Percentiles rank a stretch among this genome's conserved stretches.
phyloP scores from a whole-genome alignment of 2,888 invertebrate species.

The Schizotus pectinicornis region DNA sequence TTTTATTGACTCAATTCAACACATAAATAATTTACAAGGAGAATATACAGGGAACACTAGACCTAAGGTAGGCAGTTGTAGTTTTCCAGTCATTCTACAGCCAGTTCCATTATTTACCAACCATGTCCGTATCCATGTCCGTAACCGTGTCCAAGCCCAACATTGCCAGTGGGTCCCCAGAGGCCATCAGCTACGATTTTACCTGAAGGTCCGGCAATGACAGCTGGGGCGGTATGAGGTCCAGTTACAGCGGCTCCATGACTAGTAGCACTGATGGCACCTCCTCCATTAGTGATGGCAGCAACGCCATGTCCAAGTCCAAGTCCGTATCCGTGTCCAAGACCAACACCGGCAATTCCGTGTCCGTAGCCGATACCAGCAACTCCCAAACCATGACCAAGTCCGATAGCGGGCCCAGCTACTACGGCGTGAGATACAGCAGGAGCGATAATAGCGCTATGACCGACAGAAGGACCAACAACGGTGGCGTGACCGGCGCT shows the following conservation, averaged over 20 bases:
- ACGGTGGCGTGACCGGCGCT: slow-evolving; percentile 27
- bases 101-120: too few species aligned
- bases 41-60: slow-evolving; percentile 6
- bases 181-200: slow-evolving; percentile 52
- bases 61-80: slow-evolving; percentile 4
- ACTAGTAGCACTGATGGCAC: slow-evolving; percentile 6
- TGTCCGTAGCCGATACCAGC: slow-evolving; percentile 11
- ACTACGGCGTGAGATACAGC: slow-evolving; percentile 6
- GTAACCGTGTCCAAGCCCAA: slow-evolving; percentile 23
- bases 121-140: too few species aligned
- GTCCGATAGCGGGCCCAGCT: slow-evolving; percentile 18
- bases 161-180: slow-evolving; percentile 46
- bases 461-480: slow-evolving; percentile 9
- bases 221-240: slow-evolving; percentile 46
- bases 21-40: slow-evolving; percentile 10
- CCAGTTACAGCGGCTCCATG: slow-evolving; percentile 42
- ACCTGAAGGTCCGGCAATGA: slow-evolving; percentile 48
- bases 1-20: slow-evolving; percentile 3
- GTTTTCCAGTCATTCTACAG: too few species aligned
- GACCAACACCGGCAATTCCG: slow-evolving; percentile 22
- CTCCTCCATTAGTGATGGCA: slow-evolving; percentile 1
- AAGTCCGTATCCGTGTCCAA: slow-evolving; percentile 5
- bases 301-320: slow-evolving; percentile 12
- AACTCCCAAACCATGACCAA: slow-evolving; percentile 1
- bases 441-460: slow-evolving; percentile 7